Conservation (phyloP, 2,888 invertebrate species). For the Gari tellinella region DNA sequence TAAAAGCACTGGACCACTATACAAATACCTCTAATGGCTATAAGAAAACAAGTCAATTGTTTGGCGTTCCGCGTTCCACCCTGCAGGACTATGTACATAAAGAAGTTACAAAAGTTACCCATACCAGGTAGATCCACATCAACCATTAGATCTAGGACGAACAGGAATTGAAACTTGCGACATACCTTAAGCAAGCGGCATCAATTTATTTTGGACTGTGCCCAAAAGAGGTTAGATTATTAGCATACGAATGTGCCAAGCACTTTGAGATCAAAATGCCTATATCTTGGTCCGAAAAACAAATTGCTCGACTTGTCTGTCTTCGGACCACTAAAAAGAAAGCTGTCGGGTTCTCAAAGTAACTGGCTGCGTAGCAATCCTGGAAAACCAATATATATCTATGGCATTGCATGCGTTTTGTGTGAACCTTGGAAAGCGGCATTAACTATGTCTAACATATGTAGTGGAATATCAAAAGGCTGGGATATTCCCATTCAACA, state of each 20-base stretch:
- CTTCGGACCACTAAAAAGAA: slow-evolving; percentile 82
- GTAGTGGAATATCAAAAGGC: slow-evolving; percentile 30
- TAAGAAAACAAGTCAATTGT: slow-evolving; percentile 16
- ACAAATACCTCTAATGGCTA: slow-evolving; percentile 7
- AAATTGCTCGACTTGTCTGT: slow-evolving; percentile 81
- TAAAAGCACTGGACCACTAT: too few species aligned
- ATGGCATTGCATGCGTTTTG: slow-evolving; percentile 63
- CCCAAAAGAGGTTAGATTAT: slow-evolving; percentile 31
- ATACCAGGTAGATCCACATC: slow-evolving; percentile 20
- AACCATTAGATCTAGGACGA: slow-evolving; percentile 11
- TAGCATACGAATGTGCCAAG: slow-evolving; percentile 40
- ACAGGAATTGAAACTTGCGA: slow-evolving; percentile 20
- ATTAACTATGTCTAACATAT: slow-evolving; percentile 28
- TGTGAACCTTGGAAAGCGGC: slow-evolving; percentile 16
- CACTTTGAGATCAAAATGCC: slow-evolving; percentile 37
- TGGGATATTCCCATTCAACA: slow-evolving; percentile 41
- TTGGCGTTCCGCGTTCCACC: slow-evolving; percentile 16
- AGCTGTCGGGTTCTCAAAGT: slow-evolving; percentile 69
- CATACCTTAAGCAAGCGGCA: slow-evolving; percentile 25
- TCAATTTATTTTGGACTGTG: slow-evolving; percentile 40
- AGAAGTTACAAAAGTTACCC: slow-evolving; percentile 19
- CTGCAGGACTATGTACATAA: slow-evolving; percentile 36
- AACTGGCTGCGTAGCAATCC: slow-evolving; percentile 80
- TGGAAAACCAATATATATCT: slow-evolving; percentile 83
- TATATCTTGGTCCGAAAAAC: slow-evolving; percentile 11